Base-by-base conservation (phyloP, 2,888 invertebrate genomes). In the Sialis fuliginosa region DNA sequence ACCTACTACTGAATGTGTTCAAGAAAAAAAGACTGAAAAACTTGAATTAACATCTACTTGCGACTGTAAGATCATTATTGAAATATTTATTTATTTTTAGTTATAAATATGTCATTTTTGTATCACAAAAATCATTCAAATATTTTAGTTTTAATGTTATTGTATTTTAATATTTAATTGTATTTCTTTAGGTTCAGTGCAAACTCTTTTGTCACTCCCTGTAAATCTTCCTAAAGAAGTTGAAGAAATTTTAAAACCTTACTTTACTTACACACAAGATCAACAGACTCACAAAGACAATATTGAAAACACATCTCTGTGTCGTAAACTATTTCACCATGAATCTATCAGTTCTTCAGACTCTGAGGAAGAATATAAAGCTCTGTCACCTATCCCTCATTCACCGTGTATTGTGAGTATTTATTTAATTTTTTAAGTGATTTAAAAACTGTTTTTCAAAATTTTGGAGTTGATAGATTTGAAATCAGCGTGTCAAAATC, bases 171-270 rank as follows among this genome's bases (percentile, higher is more conserved):
- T 30, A 43, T 32, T 9, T n/a, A 42, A 43, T 31, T 4, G 32
- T n/a, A 7, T 45, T 55, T 48, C 37, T 56, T 49, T 56, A 79
- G 80, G 68, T 62, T 73, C 72, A 65, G 70, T 74, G 39, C 81
- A 82, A 63, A 82, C 81, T 32, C 61, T 72, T 48, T 65, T 81
- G 51, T 72, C 77, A 32, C 60, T 82, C 49, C 80, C 81, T 45
- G 70, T 75, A 22, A 62, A 69, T 54, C 61, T 82, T 34, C 79
- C 81, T 4, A 63, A 68, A 46, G 71, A 76, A 57, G 57, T 81
- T 22, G 79, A 79, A 62, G 71, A 74, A 54, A 62, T 70, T 34
- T 63, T 81, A 13, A 69, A 71, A 58, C 74, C 77, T 40, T 81
- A 73, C 61, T 77, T 72, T 58, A 74, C 71, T 35, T 76, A 69